Evolutionary conservation across 2,888 invertebrate species (phyloP).

Genomic region (Protonemura montana): DNA sequence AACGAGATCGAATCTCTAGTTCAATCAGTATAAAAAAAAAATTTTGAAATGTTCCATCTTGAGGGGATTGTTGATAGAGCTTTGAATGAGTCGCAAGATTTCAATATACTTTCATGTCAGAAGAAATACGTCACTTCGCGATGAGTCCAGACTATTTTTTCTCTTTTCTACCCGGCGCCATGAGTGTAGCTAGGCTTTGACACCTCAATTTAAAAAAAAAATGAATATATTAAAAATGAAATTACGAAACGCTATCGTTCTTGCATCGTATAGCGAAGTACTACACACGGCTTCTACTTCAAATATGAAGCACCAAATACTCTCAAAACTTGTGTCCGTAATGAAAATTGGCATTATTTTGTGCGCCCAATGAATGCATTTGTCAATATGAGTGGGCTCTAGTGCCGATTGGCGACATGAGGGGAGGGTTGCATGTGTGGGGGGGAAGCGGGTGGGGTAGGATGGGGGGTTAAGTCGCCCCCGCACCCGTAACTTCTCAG

Average conservation of each 20-base stretch:
- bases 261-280: not conserved
- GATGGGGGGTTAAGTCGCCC: not conserved
- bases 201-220: not conserved
- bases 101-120: not conserved
- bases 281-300: not conserved
- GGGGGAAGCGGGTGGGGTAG: too few species aligned
- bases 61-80: not conserved
- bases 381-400: not conserved
- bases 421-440: too few species aligned
- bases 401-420: not conserved
- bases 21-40: not conserved
- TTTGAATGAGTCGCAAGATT: not conserved
- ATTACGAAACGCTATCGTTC: not conserved
- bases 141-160: not conserved
- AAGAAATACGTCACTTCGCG: too few species aligned
- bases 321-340: not conserved
- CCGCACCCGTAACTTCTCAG: not conserved
- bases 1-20: not conserved
- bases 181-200: not conserved
- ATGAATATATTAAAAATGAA: not conserved
- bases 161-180: not conserved
- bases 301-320: too few species aligned
- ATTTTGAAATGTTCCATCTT: not conserved
- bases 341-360: slow-evolving; percentile 12
- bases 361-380: not conserved